phyloP scores from a whole-genome alignment of 2,797 vertebrate species.

The Bufotes viridis region DNA sequence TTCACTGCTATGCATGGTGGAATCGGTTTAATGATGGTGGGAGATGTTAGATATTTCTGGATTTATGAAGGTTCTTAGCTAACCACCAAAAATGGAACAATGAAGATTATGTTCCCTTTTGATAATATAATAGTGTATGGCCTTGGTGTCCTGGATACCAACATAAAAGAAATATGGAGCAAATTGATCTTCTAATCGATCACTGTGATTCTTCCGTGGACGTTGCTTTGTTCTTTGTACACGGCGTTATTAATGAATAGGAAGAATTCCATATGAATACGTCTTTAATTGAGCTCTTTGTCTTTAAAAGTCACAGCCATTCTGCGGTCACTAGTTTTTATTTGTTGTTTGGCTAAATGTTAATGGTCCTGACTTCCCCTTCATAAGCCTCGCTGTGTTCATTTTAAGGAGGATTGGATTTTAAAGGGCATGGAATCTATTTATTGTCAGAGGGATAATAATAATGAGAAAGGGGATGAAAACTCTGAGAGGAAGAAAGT shows the following conservation, averaged over 20 bases:
- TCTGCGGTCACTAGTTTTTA: constrained; percentile 50
- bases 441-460: constrained; percentile 43
- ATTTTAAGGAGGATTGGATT: constrained; percentile 45
- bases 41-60: too few relatives aligned
- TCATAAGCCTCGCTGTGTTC: constrained; percentile 1
- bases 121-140: too few relatives aligned
- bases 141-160: too few relatives aligned
- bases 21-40: too few relatives aligned
- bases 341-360: constrained; percentile 57
- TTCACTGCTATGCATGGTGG: too few relatives aligned
- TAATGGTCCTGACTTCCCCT: constrained; percentile 45
- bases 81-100: too few relatives aligned
- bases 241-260: not conserved
- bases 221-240: not conserved
- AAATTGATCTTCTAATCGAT: not conserved
- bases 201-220: not conserved
- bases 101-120: too few relatives aligned
- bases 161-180: not conserved
- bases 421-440: constrained; percentile 54
- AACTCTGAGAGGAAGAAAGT: not conserved
- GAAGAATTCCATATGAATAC: not conserved
- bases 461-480: constrained; percentile 10
- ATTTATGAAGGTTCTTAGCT: too few relatives aligned
- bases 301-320: constrained; percentile 20
- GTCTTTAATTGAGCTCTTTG: constrained; percentile 16